Evolutionary conservation across 2,888 invertebrate species (phyloP).

Genomic region (Halictus ligatus): DNA sequence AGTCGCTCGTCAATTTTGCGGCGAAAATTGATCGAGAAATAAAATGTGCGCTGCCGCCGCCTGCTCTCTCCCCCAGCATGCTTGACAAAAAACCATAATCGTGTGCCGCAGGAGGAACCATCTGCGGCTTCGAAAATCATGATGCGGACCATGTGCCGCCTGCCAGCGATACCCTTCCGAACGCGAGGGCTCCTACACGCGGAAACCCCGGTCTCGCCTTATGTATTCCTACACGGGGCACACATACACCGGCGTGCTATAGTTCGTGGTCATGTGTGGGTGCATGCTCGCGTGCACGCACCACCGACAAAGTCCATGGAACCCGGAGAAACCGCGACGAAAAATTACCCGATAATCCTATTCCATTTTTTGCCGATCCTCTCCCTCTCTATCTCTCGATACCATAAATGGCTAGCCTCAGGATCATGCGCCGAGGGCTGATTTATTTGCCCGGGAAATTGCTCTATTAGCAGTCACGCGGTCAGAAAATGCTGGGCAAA

Average conservation of each 20-base stretch:
- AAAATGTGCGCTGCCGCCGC: slow-evolving; percentile 68
- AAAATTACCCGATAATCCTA: slow-evolving; percentile 46
- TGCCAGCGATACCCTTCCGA: slow-evolving; percentile 68
- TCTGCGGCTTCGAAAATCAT: slow-evolving; percentile 81
- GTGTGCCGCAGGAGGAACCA: slow-evolving; percentile 80
- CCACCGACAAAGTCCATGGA: slow-evolving; percentile 10
- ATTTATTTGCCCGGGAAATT: background rate
- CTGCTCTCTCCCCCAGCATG: slow-evolving; percentile 56
- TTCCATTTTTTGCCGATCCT: slow-evolving; percentile 19
- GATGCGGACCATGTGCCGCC: slow-evolving; percentile 79
- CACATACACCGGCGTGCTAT: background rate
- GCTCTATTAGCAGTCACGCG: background rate
- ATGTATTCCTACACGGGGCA: background rate
- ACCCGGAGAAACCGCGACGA: slow-evolving; percentile 44
- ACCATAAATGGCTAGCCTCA: slow-evolving; percentile 1
- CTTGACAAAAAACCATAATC: slow-evolving; percentile 78
- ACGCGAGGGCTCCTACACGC: slow-evolving; percentile 52
- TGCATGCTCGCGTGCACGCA: background rate
- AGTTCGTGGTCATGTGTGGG: background rate
- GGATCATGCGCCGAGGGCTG: background rate
- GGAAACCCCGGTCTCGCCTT: slow-evolving; percentile 49
- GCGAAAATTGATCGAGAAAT: slow-evolving; percentile 67
- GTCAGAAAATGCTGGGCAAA: background rate
- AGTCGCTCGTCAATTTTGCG: slow-evolving; percentile 63
- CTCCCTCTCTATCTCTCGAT: background rate